These are phyloP conservation scores for Gastrophryne carolinensis DNA, from an alignment of 2,797 vertebrate genomes.

Conservation along the genomic window DNA sequence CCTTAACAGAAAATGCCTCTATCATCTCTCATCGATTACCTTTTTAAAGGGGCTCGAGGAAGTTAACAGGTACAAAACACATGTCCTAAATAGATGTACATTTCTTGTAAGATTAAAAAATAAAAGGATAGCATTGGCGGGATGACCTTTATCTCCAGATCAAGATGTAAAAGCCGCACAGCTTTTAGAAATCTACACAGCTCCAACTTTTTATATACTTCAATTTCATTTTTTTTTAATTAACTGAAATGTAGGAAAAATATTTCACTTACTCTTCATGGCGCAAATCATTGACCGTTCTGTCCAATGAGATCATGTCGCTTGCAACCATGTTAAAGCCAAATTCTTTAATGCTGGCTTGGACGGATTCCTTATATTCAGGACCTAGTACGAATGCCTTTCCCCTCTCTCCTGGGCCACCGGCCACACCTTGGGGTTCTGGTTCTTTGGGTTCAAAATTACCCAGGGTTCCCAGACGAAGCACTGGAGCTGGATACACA, in stretches of 20 bases:
- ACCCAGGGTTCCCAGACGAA: slow-evolving; percentile 80
- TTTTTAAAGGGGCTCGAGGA: too few species aligned
- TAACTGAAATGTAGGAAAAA: background rate
- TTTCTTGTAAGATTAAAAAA: too few species aligned
- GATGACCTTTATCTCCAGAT: too few species aligned
- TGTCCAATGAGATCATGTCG: slow-evolving; percentile 96
- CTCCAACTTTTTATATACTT: too few species aligned
- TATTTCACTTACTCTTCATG: slow-evolving; percentile 90
- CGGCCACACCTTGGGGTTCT: slow-evolving; percentile 83
- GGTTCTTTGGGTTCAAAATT: slow-evolving; percentile 91
- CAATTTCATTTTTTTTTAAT: too few species aligned
- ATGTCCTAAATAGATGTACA: too few species aligned
- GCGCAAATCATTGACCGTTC: slow-evolving; percentile 86
- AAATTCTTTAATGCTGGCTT: slow-evolving; percentile 94
- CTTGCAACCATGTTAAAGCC: slow-evolving; percentile 99
- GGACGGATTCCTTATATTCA: slow-evolving; percentile 89
- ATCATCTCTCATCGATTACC: too few species aligned
- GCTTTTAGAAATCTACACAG: too few species aligned
- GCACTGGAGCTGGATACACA: slow-evolving; percentile 76
- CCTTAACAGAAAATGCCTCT: too few species aligned
- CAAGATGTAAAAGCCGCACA: too few species aligned
- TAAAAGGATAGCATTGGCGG: too few species aligned
- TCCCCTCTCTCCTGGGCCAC: slow-evolving; percentile 88
- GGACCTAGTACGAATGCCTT: slow-evolving; percentile 86
- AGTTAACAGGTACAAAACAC: too few species aligned